Conservation (phyloP, 2,888 invertebrate species). For the Chydorus sphaericus region DNA sequence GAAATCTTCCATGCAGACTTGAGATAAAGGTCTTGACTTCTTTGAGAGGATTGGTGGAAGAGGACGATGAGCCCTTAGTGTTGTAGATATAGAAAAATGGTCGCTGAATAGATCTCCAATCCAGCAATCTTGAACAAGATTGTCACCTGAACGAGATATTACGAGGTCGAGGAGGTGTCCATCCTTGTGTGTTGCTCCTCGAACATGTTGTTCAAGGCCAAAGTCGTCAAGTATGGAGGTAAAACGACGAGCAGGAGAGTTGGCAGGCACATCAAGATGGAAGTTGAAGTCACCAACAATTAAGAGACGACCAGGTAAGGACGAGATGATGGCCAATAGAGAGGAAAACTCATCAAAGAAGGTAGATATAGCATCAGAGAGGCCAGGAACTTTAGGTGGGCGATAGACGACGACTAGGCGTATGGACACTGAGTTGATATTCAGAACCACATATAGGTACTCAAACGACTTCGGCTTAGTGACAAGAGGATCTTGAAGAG, state of each 20-base stretch:
- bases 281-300: not conserved
- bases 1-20: not conserved
- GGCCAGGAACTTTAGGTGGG: too few relatives aligned
- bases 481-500: not conserved
- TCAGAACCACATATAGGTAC: not conserved
- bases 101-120: not conserved
- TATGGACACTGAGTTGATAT: not conserved
- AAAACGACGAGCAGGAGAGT: not conserved
- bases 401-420: not conserved
- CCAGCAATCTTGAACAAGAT: not conserved
- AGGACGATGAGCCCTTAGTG: not conserved
- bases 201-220: not conserved
- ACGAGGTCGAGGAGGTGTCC: not conserved
- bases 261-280: not conserved
- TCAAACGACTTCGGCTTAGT: not conserved
- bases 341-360: not conserved
- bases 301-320: not conserved
- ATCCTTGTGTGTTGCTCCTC: not conserved
- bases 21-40: not conserved
- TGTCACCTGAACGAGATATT: not conserved
- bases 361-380: not conserved
- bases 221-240: not conserved
- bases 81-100: not conserved
- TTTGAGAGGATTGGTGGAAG: not conserved
- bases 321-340: not conserved